phyloP scores from a whole-genome alignment of 2,888 invertebrate species.

The Rhyacophila evoluta region DNA sequence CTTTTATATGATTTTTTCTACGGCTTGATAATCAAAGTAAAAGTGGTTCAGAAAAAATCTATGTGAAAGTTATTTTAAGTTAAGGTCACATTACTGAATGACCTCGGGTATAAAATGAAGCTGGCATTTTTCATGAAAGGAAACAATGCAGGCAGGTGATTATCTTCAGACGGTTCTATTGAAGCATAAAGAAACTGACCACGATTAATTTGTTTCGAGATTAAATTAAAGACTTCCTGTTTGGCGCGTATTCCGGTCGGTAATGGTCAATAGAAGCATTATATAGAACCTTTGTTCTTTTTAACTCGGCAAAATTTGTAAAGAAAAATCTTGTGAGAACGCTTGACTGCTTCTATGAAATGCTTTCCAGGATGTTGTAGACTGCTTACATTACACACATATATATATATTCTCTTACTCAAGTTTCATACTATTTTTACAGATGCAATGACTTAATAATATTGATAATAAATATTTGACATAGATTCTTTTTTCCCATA shows the following conservation, averaged over 20 bases:
- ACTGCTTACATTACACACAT: too few species aligned
- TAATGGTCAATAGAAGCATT: slow-evolving; percentile 38
- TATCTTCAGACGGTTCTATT: slow-evolving; percentile 1
- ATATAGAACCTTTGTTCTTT: slow-evolving; percentile 41
- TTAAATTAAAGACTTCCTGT: slow-evolving; percentile 41
- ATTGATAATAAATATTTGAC: too few species aligned
- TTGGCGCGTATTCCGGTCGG: slow-evolving; percentile 6
- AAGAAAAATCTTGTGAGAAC: slow-evolving; percentile 26
- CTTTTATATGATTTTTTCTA: too few species aligned
- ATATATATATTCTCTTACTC: too few species aligned
- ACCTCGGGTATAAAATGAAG: background rate
- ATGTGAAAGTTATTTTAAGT: too few species aligned
- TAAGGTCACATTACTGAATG: background rate
- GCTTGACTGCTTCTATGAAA: background rate
- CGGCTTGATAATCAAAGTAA: too few species aligned
- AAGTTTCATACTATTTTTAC: too few species aligned
- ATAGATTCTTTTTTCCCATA: too few species aligned
- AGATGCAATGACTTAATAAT: too few species aligned
- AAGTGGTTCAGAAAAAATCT: too few species aligned
- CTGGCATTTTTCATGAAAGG: background rate
- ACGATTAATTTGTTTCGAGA: slow-evolving; percentile 51
- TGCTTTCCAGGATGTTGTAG: background rate
- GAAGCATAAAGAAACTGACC: slow-evolving; percentile 39
- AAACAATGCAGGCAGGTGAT: slow-evolving; percentile 15
- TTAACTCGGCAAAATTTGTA: slow-evolving; percentile 11